Conservation (phyloP, 2,888 invertebrate genomes). For the Atherix ibis region DNA sequence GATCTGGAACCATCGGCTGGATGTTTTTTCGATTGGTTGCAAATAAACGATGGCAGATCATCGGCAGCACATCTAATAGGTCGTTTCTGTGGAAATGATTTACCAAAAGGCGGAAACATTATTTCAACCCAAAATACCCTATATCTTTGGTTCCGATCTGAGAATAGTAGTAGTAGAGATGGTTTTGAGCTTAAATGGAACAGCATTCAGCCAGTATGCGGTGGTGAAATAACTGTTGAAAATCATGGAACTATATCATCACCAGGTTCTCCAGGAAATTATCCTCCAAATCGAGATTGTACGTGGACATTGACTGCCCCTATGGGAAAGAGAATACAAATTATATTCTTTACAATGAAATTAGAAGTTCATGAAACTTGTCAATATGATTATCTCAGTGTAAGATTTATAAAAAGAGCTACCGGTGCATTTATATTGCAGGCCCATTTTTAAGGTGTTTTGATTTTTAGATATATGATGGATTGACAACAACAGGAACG, state of each 20-base stretch:
- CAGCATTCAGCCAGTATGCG: slow-evolving; percentile 56
- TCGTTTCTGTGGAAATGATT: slow-evolving; percentile 57
- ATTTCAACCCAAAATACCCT: slow-evolving; percentile 60
- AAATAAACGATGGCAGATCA: slow-evolving; percentile 74
- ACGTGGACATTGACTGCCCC: slow-evolving; percentile 56
- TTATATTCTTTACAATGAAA: slow-evolving; percentile 64
- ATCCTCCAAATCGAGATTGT: slow-evolving; percentile 72
- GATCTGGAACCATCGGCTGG: slow-evolving; percentile 48
- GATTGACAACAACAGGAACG: slow-evolving; percentile 22
- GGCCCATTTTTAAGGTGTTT: too few relatives aligned
- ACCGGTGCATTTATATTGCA: too few relatives aligned
- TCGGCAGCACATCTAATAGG: slow-evolving; percentile 57
- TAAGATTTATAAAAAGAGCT: slow-evolving; percentile 26
- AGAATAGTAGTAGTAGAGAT: slow-evolving; percentile 42
- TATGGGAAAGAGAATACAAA: slow-evolving; percentile 57
- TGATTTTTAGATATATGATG: too few relatives aligned
- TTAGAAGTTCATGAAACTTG: slow-evolving; percentile 61
- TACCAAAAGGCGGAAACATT: slow-evolving; percentile 56
- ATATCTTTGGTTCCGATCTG: slow-evolving; percentile 68
- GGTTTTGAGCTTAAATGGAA: slow-evolving; percentile 73
- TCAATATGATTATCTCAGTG: slow-evolving; percentile 58
- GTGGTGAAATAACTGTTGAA: slow-evolving; percentile 43
- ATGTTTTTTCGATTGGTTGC: slow-evolving; percentile 55
- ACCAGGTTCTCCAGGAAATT: slow-evolving; percentile 77
- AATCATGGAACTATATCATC: slow-evolving; percentile 55